Evolutionary conservation across 2,113 vertebrate genomes (phyloP).

Genomic region (Hyperopisus bebe): DNA sequence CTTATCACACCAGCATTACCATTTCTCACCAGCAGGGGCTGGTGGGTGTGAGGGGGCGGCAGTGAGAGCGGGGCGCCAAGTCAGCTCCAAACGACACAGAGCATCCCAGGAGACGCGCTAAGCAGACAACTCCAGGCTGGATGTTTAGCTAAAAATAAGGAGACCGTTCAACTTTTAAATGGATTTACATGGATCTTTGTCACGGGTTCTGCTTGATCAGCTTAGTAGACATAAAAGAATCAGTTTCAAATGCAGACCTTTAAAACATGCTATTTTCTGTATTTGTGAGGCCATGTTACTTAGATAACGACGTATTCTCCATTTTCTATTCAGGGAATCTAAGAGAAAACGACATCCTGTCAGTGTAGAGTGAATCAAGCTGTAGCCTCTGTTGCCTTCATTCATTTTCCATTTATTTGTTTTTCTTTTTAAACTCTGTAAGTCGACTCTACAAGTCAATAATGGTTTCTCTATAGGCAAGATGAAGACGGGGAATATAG

Average conservation of each 20-base stretch:
- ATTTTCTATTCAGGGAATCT: neutral
- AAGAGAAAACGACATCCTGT: neutral
- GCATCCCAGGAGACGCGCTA: neutral
- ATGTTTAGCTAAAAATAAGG: neutral
- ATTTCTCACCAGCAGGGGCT: slow-evolving; percentile 14
- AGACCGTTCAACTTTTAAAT: neutral
- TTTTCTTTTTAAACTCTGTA: neutral
- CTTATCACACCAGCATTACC: slow-evolving; percentile 5
- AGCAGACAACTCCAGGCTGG: neutral
- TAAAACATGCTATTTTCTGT: neutral
- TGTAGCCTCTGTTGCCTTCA: neutral
- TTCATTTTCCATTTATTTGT: neutral
- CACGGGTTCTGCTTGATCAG: neutral
- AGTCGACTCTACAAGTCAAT: neutral
- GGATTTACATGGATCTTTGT: neutral
- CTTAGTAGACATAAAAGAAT: neutral
- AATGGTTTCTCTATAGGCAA: neutral
- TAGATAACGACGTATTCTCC: neutral
- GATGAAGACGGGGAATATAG: neutral
- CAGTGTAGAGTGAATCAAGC: neutral
- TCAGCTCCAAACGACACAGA: neutral
- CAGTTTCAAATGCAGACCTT: neutral
- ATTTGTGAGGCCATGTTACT: neutral
- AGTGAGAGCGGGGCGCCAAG: neutral
- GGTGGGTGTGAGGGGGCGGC: slow-evolving; percentile 7